A percentile compares a stretch with the other conserved stretches of the same genome.
Evolutionary conservation across 1,140 invertebrate genomes (phyloP).

Genomic region (Drosophila subpulchrella): DNA sequence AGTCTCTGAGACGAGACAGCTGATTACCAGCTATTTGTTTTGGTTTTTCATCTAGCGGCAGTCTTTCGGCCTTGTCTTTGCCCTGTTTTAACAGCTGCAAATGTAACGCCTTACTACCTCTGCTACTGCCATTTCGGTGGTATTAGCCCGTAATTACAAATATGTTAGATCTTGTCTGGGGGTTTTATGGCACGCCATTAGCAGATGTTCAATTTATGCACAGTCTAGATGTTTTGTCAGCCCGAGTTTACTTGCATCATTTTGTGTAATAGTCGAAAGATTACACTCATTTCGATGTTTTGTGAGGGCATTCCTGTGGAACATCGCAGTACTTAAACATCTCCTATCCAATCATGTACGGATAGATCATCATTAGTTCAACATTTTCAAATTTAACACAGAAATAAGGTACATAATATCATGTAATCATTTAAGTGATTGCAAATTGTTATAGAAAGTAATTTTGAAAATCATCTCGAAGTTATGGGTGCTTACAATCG

Average conservation of each 20-base stretch:
- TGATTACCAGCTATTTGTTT: slow-evolving; percentile 77
- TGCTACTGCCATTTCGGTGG: slow-evolving; percentile 21
- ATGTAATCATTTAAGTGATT: too few species aligned
- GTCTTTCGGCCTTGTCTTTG: slow-evolving; percentile 17
- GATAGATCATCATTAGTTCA: neutral
- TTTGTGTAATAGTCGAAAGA: slow-evolving; percentile 31
- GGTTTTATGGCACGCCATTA: slow-evolving; percentile 46
- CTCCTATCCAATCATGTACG: neutral
- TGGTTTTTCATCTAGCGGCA: slow-evolving; percentile 43
- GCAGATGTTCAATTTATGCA: slow-evolving; percentile 47
- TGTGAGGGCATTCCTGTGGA: slow-evolving; percentile 15
- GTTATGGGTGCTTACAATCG: too few species aligned
- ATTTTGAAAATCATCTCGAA: too few species aligned
- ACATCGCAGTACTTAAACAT: slow-evolving; percentile 1
- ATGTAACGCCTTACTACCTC: slow-evolving; percentile 58
- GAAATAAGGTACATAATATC: too few species aligned
- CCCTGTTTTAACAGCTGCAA: slow-evolving; percentile 69
- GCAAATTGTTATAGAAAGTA: too few species aligned
- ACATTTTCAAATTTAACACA: too few species aligned
- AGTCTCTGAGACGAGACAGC: slow-evolving; percentile 44
- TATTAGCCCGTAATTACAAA: slow-evolving; percentile 66
- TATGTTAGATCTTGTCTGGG: slow-evolving; percentile 53
- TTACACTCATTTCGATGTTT: slow-evolving; percentile 7
- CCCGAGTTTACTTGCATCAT: slow-evolving; percentile 18
- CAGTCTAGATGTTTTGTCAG: slow-evolving; percentile 9